Conservation (phyloP, 2,113 vertebrate species). For the Hippolais icterina region DNA sequence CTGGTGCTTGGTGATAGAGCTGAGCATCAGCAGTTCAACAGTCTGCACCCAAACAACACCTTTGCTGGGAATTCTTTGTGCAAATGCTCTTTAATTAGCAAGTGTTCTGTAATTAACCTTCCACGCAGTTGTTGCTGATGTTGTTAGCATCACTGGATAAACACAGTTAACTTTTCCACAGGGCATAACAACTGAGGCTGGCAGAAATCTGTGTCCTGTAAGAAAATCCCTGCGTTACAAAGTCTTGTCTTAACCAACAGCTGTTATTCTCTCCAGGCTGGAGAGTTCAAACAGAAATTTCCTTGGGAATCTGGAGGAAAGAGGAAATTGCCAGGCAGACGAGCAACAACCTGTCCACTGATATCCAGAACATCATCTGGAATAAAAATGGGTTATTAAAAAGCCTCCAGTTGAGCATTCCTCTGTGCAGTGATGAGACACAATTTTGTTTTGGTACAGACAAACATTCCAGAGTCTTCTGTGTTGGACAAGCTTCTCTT, state of each 20-base stretch:
- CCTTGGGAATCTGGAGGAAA: background rate
- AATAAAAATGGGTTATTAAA: background rate
- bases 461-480: background rate
- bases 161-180: background rate
- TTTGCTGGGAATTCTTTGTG: background rate
- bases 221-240: background rate
- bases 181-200: background rate
- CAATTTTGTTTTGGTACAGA: background rate
- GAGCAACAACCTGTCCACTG: background rate
- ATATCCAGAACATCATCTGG: background rate
- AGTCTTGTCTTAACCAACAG: background rate
- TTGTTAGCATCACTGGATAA: background rate
- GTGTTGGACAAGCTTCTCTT: background rate
- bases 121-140: background rate
- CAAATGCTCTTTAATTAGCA: background rate
- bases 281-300: background rate
- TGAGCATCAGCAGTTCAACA: background rate
- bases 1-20: background rate
- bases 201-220: background rate
- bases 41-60: background rate
- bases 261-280: background rate
- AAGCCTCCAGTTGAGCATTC: background rate
- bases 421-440: background rate
- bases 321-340: background rate
- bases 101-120: background rate